Conservation (phyloP, 2,888 invertebrate genomes). For the Drosophila formosana region DNA sequence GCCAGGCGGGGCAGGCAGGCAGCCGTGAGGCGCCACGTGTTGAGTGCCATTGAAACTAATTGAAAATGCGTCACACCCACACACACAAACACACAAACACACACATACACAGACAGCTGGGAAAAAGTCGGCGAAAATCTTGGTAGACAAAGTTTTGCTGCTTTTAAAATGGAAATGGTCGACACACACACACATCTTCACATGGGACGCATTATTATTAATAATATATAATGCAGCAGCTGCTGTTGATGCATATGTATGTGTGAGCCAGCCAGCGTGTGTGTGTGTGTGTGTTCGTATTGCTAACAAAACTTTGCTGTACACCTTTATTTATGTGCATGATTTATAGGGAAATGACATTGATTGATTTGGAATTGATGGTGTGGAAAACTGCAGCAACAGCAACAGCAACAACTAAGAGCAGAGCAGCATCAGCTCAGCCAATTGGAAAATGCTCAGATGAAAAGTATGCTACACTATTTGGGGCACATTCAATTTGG, state of each 20-base stretch:
- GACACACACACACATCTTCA: slow-evolving; percentile 29
- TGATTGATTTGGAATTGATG: slow-evolving; percentile 77
- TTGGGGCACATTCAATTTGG: slow-evolving; percentile 9
- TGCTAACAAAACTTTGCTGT: slow-evolving; percentile 49
- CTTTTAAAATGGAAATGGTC: slow-evolving; percentile 63
- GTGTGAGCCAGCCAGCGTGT: slow-evolving; percentile 20
- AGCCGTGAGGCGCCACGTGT: slow-evolving; percentile 54
- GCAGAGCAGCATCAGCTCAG: slow-evolving; percentile 10
- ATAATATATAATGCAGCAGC: slow-evolving; percentile 74
- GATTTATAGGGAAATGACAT: slow-evolving; percentile 76
- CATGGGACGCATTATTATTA: slow-evolving; percentile 58
- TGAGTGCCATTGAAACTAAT: slow-evolving; percentile 75
- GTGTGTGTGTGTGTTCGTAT: slow-evolving; percentile 19
- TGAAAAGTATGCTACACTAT: slow-evolving; percentile 25
- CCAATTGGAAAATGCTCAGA: slow-evolving; percentile 32
- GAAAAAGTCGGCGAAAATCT: slow-evolving; percentile 51
- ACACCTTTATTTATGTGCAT: slow-evolving; percentile 72
- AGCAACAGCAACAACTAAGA: not conserved
- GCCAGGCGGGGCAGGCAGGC: slow-evolving; percentile 33
- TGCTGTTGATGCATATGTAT: slow-evolving; percentile 50
- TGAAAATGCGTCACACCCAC: slow-evolving; percentile 67
- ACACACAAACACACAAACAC: slow-evolving; percentile 21
- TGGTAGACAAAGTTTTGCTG: slow-evolving; percentile 69
- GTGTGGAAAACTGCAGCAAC: slow-evolving; percentile 66
- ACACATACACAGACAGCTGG: slow-evolving; percentile 2